A percentile compares a stretch with the other conserved stretches of the same genome.
phyloP scores from a whole-genome alignment of 2,797 vertebrate genomes.

The Huso huso region DNA sequence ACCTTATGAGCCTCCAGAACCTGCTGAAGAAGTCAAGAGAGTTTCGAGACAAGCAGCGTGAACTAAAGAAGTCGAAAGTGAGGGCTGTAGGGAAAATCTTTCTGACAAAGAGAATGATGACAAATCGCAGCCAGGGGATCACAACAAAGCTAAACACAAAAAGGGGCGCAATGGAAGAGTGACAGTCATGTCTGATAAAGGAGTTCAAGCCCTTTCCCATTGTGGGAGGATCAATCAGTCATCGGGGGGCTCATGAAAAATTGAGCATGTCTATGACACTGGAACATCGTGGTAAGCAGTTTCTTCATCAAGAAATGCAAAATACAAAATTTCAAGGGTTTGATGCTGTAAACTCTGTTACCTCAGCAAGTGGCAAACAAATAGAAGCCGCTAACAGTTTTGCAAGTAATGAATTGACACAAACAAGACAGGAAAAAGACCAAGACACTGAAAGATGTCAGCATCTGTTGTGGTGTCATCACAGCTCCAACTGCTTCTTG shows the following conservation, averaged over 20 bases:
- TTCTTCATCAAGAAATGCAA: not conserved
- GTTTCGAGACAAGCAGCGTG: conserved; percentile 57
- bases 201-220: not conserved
- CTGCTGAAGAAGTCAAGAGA: conserved; percentile 88
- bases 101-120: conserved; percentile 85
- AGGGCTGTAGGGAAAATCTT: conserved; percentile 37
- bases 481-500: conserved; percentile 9
- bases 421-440: no score
- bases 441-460: no score
- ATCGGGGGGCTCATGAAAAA: not conserved
- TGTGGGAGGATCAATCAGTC: no score
- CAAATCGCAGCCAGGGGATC: conserved; percentile 19
- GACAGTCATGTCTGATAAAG: conserved; percentile 1
- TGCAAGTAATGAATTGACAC: no score
- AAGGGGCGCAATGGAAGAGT: conserved; percentile 26
- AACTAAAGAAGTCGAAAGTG: conserved; percentile 44
- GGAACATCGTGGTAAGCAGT: conserved; percentile 1
- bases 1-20: conserved; percentile 74
- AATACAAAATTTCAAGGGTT: no score
- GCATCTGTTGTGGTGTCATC: no score
- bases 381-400: not conserved
- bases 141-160: conserved; percentile 33
- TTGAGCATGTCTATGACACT: not conserved
- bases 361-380: not conserved
- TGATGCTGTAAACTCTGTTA: no score